A percentile compares a stretch with the other conserved stretches of the same genome.
Conservation (phyloP, 2,113 vertebrate species). For the Machaerirhynchus nigripectus region DNA sequence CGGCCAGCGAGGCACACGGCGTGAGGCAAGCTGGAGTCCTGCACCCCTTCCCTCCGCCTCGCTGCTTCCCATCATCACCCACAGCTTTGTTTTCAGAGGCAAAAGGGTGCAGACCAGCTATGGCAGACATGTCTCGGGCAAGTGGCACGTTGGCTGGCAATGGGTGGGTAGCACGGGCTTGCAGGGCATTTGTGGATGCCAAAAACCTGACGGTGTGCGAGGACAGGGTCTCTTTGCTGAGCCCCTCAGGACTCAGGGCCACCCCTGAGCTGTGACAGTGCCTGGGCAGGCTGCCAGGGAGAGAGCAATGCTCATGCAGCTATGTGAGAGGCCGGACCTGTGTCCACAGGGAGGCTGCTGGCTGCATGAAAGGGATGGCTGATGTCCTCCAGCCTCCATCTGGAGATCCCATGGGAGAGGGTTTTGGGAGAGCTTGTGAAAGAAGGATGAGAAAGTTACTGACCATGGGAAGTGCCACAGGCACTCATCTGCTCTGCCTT, state of each 20-base stretch:
- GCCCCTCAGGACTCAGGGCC: neutral
- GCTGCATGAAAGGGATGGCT: neutral
- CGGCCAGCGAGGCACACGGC: rapidly evolving
- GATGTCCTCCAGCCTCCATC: rapidly evolving
- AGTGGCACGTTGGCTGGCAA: rapidly evolving
- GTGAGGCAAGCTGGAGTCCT: neutral
- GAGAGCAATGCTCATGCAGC: neutral
- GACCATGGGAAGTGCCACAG: neutral
- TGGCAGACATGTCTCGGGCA: rapidly evolving
- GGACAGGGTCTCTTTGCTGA: neutral
- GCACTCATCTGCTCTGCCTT: neutral
- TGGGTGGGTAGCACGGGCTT: rapidly evolving
- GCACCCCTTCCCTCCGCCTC: neutral
- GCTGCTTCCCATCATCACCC: neutral
- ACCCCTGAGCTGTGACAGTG: neutral
- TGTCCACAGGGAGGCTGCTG: rapidly evolving
- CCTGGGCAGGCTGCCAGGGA: neutral
- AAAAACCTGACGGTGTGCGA: neutral
- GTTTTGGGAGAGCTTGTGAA: neutral
- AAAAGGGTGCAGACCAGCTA: rapidly evolving
- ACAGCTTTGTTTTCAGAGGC: neutral
- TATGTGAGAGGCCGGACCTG: neutral
- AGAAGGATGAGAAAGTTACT: neutral
- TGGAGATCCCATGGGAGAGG: neutral
- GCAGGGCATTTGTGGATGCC: neutral